Base-by-base conservation (phyloP, 2,888 invertebrate genomes). In the Drosophila leonis region DNA sequence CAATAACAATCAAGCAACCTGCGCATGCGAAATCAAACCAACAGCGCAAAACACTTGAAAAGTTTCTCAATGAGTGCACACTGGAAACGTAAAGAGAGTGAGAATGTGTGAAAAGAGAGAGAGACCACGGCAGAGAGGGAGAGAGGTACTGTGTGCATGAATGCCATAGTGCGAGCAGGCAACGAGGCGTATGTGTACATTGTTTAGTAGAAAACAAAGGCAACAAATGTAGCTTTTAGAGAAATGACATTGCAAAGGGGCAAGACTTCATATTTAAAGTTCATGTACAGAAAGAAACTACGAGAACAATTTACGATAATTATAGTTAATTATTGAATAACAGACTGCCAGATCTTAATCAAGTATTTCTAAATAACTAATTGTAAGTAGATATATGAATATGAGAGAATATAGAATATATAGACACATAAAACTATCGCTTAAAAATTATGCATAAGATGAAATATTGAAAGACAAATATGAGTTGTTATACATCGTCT, bases 21-120 rank as follows among this genome's bases (percentile, higher is more conserved):
- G 83, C 87, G 87, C 83, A 84, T 84, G 87, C 81, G 74, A 78
- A 74, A 41, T 66, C 51, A 48, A 74, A 80, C 13, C 49, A 75
- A 65, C 12, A 56, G 27, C 29, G 52, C 24, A 42, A 46, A 48
- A 55, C 54, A 35, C 24, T 60, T 55, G 18, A 64, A 56, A 31
- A 48, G 33, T 46, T 60, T 52, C 66, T 57, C 72, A 27, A 18
- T 59, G 62, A 66, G 35, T 62, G 33, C 24, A 44, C 41, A 55
- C 18, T 39, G 54, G 59, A 69, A 54, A 29, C 37, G 29, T 49
- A 39, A 60, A 48, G 66, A 55, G 62, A 39, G 55, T 44, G 42
- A 59, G 57, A 60, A 57, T 37, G 41, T 56, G 49, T 27, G 27
- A 52, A 33, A 33, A 20, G 12, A 48, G 35, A 54, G 57, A 63